Evolutionary conservation across 2,113 vertebrate species (phyloP).

Genomic region (Etheostoma cragini): DNA sequence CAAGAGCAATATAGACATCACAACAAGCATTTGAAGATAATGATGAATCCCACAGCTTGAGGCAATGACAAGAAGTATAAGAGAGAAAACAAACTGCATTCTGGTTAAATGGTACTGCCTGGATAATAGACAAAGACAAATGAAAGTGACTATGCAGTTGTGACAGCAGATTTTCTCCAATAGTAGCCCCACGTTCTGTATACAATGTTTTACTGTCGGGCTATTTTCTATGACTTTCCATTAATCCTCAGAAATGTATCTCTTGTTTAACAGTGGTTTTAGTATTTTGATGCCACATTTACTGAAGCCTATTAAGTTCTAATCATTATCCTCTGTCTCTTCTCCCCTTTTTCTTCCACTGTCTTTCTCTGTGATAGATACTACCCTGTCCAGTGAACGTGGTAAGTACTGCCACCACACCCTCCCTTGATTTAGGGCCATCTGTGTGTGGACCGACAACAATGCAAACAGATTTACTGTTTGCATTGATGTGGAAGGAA

Average conservation of each 20-base stretch:
- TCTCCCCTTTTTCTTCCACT: not conserved
- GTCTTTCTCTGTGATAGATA: conserved; percentile 65
- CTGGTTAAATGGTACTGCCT: conserved; percentile 60
- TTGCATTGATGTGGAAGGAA: conserved; percentile 57
- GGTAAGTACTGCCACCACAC: conserved; percentile 74
- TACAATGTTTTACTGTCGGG: conserved; percentile 37
- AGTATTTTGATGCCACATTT: conserved; percentile 47
- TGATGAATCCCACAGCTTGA: conserved; percentile 66
- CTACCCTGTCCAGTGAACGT: conserved; percentile 80
- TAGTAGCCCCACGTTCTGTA: conserved; percentile 24
- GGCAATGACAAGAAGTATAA: conserved; percentile 67
- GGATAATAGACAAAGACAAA: conserved; percentile 75
- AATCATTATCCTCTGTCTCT: conserved; percentile 52
- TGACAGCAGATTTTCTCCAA: conserved; percentile 62
- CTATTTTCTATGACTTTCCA: conserved; percentile 57
- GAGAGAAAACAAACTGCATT: conserved; percentile 59
- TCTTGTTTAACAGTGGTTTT: conserved; percentile 53
- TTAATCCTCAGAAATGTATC: conserved; percentile 60
- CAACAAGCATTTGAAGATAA: conserved; percentile 61
- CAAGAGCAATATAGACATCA: conserved; percentile 57
- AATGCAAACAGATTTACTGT: conserved; percentile 45
- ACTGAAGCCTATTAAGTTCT: conserved; percentile 54
- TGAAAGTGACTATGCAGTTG: conserved; percentile 36
- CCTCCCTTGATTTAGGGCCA: conserved; percentile 50
- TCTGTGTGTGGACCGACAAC: conserved; percentile 40